Evolutionary conservation across 1,140 invertebrate genomes (phyloP).

Genomic region (Macrosteles quadrilineatus): DNA sequence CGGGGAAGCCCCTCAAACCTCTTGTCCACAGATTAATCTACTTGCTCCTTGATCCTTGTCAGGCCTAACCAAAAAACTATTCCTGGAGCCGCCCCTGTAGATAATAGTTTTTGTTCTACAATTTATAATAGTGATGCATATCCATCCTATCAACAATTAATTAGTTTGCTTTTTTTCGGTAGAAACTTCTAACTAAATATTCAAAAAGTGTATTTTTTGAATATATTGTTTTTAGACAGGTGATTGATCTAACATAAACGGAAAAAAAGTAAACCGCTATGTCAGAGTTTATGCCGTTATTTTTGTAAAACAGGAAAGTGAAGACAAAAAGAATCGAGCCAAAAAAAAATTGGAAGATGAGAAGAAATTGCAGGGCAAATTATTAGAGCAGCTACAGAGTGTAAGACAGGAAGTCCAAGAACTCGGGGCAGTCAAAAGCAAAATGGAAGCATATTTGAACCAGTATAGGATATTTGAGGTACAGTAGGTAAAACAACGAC

Average conservation of each 20-base stretch:
- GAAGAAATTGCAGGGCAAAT: slow-evolving; percentile 1
- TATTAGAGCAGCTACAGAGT: neutral
- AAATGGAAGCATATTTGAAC: slow-evolving; percentile 5
- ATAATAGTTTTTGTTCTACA: too few relatives aligned
- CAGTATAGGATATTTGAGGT: neutral
- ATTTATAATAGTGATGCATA: neutral
- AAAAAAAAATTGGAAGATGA: slow-evolving; percentile 12
- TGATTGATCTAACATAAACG: too few relatives aligned
- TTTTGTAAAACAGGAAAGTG: neutral
- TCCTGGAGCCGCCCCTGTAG: too few relatives aligned
- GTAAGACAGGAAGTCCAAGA: neutral
- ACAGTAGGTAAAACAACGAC: neutral
- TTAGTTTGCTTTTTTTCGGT: neutral
- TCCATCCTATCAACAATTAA: neutral
- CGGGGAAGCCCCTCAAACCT: too few relatives aligned
- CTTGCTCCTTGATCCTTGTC: too few relatives aligned
- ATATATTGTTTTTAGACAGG: too few relatives aligned
- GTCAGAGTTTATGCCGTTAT: too few relatives aligned
- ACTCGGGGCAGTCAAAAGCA: neutral
- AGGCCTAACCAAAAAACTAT: too few relatives aligned
- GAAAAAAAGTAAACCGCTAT: too few relatives aligned
- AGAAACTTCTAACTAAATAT: neutral
- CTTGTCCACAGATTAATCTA: too few relatives aligned
- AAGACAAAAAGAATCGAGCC: slow-evolving; percentile 10
- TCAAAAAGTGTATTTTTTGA: too few relatives aligned